phyloP scores from a whole-genome alignment of 1,140 invertebrate species.

The Littorina saxatilis region DNA sequence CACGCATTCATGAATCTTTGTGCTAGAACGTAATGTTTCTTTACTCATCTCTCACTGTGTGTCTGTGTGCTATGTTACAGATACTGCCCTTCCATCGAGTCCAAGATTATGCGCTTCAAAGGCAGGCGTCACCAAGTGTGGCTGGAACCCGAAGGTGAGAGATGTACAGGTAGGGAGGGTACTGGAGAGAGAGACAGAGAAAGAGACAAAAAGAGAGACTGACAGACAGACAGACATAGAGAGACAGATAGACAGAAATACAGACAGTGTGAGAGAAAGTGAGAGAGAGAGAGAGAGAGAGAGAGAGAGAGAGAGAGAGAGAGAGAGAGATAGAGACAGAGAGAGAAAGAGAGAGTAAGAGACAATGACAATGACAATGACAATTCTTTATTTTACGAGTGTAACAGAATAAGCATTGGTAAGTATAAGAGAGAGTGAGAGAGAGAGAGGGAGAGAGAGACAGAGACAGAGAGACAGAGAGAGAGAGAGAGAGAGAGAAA shows the following conservation, averaged over 20 bases:
- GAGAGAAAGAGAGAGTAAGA: too few relatives aligned
- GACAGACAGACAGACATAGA: too few relatives aligned
- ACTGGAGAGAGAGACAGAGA: not conserved
- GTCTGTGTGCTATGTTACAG: constrained; percentile 56
- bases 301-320: not conserved
- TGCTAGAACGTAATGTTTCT: too few relatives aligned
- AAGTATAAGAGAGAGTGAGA: not conserved
- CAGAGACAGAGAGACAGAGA: not conserved
- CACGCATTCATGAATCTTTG: too few relatives aligned
- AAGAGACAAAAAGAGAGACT: too few relatives aligned
- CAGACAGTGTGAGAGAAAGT: too few relatives aligned
- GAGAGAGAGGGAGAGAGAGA: not conserved
- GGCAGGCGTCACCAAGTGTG: constrained; percentile 85
- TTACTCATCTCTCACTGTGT: too few relatives aligned
- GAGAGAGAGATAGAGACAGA: too few relatives aligned
- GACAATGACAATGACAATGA: too few relatives aligned
- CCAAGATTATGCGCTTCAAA: constrained; percentile 89
- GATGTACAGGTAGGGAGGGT: not conserved
- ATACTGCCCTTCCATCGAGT: constrained; percentile 96
- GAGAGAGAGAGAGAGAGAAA: not conserved
- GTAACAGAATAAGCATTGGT: too few relatives aligned
- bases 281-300: not conserved
- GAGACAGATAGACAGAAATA: too few relatives aligned
- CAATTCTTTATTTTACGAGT: too few relatives aligned
- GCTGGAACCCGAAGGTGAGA: constrained; percentile 91